Evolutionary conservation across 2,113 vertebrate species (phyloP).

Genomic region (Lepus americanus): DNA sequence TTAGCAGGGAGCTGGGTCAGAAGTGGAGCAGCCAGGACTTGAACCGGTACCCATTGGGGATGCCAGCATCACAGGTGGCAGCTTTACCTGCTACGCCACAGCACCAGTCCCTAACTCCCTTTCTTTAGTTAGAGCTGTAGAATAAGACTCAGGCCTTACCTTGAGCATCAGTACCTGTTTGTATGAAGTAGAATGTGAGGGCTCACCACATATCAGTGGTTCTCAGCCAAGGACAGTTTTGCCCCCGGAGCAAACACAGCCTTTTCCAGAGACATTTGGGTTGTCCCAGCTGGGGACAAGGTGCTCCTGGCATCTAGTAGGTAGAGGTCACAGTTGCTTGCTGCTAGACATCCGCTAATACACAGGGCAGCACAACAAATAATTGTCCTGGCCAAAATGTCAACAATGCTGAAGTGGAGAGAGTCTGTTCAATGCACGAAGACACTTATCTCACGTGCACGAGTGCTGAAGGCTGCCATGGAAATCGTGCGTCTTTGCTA

Average conservation of each 20-base stretch:
- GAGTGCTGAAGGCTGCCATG: background rate
- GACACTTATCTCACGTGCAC: background rate
- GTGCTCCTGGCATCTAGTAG: background rate
- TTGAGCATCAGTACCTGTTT: background rate
- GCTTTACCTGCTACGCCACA: too few species aligned
- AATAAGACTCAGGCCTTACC: background rate
- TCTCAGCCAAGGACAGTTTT: constrained; percentile 23
- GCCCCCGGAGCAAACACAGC: background rate
- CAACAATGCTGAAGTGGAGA: background rate
- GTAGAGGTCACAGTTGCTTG: background rate
- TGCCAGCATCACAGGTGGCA: too few species aligned
- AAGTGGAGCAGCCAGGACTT: too few species aligned
- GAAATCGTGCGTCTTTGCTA: constrained; percentile 27
- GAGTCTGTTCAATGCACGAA: background rate
- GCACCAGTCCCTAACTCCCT: too few species aligned
- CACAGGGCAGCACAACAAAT: background rate
- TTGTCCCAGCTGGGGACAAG: background rate
- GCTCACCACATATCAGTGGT: background rate
- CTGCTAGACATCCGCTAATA: background rate
- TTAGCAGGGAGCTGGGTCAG: too few species aligned
- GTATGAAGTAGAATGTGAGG: background rate
- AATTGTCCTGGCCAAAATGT: background rate
- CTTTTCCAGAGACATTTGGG: background rate
- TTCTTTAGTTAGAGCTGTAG: background rate
- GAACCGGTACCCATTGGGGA: too few species aligned